These are phyloP conservation scores for Porphyrio hochstetteri DNA, from an alignment of 2,113 vertebrate genomes.

Conservation along the genomic window DNA sequence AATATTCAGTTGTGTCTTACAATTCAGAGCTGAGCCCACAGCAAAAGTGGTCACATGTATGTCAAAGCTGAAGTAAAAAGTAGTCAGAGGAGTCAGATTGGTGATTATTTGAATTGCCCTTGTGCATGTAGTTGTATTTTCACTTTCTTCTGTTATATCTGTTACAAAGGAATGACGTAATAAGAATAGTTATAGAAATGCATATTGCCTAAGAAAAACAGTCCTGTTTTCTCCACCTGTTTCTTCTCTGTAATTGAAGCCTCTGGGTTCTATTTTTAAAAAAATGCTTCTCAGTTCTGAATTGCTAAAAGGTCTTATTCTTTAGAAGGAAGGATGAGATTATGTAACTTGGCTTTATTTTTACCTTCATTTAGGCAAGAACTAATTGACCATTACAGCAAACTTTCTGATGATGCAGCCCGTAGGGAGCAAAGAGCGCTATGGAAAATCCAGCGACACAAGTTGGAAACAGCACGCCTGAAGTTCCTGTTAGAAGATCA, in stretches of 20 bases:
- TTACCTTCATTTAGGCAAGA: slow-evolving; percentile 82
- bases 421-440: slow-evolving; percentile 86
- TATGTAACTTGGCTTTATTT: background rate
- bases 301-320: background rate
- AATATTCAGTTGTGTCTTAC: fast-evolving
- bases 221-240: background rate
- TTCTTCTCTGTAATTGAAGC: background rate
- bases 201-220: background rate
- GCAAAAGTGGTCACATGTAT: background rate
- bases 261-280: background rate
- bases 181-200: background rate
- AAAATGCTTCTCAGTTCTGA: background rate
- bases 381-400: slow-evolving; percentile 90
- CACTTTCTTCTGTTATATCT: background rate
- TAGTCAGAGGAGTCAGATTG: background rate
- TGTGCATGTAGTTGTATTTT: background rate
- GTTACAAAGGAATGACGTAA: background rate
- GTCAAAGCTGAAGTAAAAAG: background rate
- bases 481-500: slow-evolving; percentile 82
- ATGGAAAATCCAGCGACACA: slow-evolving; percentile 89
- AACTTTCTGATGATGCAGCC: slow-evolving; percentile 89
- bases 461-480: slow-evolving; percentile 78
- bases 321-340: background rate
- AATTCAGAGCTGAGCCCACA: background rate
- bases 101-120: background rate